Conservation (phyloP, 2,113 vertebrate genomes). For the Proteles cristata region DNA sequence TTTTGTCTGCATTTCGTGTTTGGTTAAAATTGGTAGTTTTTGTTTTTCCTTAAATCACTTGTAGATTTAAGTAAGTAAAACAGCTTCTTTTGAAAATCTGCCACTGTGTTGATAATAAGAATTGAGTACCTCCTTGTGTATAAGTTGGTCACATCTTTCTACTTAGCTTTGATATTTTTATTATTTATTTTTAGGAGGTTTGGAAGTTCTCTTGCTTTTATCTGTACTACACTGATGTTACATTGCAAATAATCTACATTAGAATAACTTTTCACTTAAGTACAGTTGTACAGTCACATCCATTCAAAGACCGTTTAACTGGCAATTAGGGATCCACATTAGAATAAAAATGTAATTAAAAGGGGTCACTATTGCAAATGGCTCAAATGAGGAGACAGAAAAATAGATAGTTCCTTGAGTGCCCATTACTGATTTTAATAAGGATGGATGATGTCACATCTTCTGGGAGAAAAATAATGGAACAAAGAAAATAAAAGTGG, state of each 20-base stretch:
- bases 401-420: neutral
- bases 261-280: neutral
- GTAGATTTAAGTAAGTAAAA: neutral
- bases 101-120: neutral
- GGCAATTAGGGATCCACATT: neutral
- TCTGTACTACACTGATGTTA: neutral
- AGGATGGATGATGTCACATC: neutral
- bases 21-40: neutral
- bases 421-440: neutral
- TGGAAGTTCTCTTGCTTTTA: neutral
- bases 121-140: neutral
- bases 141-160: neutral
- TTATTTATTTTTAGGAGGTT: neutral
- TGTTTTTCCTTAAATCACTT: neutral
- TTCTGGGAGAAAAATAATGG: neutral
- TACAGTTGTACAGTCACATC: neutral
- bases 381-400: neutral
- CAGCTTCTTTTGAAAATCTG: neutral
- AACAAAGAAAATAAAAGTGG: neutral
- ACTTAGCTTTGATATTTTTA: neutral
- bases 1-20: constrained; percentile 24
- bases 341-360: neutral
- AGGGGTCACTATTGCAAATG: neutral
- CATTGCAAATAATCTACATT: neutral
- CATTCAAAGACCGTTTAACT: neutral